Conservation (phyloP, 1,140 invertebrate genomes). For the Drosophila teissieri region DNA sequence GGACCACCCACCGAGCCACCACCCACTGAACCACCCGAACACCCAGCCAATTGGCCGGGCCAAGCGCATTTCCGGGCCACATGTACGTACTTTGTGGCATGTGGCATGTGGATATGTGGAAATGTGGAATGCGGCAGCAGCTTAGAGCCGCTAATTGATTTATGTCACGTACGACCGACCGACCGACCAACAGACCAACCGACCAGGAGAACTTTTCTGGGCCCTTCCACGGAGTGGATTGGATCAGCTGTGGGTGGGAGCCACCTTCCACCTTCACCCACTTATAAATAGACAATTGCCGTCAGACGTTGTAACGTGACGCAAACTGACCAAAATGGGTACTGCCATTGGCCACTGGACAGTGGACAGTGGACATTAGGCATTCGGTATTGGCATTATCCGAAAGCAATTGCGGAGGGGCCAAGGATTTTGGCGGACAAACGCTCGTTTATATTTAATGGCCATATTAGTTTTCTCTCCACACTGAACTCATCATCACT, state of each 20-base stretch:
- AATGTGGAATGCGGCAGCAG: slow-evolving; percentile 50
- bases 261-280: slow-evolving; percentile 6
- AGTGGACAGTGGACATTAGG: too few species aligned
- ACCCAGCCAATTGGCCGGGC: slow-evolving; percentile 36
- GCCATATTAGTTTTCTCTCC: background rate
- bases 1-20: background rate
- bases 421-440: background rate
- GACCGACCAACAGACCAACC: slow-evolving; percentile 8
- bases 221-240: background rate
- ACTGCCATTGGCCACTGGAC: background rate
- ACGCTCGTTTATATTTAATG: background rate
- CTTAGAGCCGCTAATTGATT: slow-evolving; percentile 79
- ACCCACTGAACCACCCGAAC: background rate
- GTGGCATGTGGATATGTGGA: slow-evolving; percentile 16
- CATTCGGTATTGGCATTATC: background rate
- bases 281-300: slow-evolving; percentile 62
- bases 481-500: background rate
- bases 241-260: slow-evolving; percentile 25
- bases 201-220: background rate
- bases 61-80: slow-evolving; percentile 71
- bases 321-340: slow-evolving; percentile 35
- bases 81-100: slow-evolving; percentile 7
- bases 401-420: slow-evolving; percentile 5
- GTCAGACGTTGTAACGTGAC: slow-evolving; percentile 68
- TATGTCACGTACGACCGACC: slow-evolving; percentile 67